Base-by-base conservation (phyloP, 1,140 invertebrate species). In the Drosophila eugracilis region DNA sequence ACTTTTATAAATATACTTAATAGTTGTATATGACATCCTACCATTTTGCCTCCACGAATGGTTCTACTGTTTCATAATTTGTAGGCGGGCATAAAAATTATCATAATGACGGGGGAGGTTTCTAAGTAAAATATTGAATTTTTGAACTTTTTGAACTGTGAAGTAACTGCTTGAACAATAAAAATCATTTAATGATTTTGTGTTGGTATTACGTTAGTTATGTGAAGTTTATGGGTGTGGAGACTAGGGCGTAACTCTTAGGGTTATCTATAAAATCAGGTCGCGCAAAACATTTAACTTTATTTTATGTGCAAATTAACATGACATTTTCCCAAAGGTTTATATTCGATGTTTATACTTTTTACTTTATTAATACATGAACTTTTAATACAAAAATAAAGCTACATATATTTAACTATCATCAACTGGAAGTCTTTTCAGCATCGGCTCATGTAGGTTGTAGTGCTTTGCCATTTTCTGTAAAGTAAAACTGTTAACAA, bases 401-500 rank as follows among this genome's bases (percentile, higher is more conserved):
- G n/a, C 12, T 9, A 44, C 1, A 14, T 44, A 24, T 0, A 45
- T 45, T 3, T 26, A 45, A 9, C n/a, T 26, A 9, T 45, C 34
- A 44, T 58, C 42, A 14, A 15, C 12, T 39, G 69, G 41, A 15
- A 45, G n/a, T 39, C 50, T 71, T 24, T 69, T 86, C 3, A 85
- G 9, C 45, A 86, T 37, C 9, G 80, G 80, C 21, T 85, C 67
- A 14, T 17, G 48, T 9, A 85, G 57, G 0, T 74, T 50, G 47
- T 85, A 85, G 4, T 66, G 15, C 10, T 65, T 50, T 1, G 12
- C 41, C 63, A 80, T 86, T 67, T 74, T 70, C 80, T 83, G 50
- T 19, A 71, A 83, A n/a, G 0, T 0, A 45, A n/a, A n/a, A 52
- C n/a, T 0, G 2, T 7, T 28, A 28, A 17, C 7, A 36, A 24